A percentile compares a stretch with the other conserved stretches of the same genome.
Evolutionary conservation across 2,113 vertebrate genomes (phyloP).

Genomic region (Paradisaea rubra): DNA sequence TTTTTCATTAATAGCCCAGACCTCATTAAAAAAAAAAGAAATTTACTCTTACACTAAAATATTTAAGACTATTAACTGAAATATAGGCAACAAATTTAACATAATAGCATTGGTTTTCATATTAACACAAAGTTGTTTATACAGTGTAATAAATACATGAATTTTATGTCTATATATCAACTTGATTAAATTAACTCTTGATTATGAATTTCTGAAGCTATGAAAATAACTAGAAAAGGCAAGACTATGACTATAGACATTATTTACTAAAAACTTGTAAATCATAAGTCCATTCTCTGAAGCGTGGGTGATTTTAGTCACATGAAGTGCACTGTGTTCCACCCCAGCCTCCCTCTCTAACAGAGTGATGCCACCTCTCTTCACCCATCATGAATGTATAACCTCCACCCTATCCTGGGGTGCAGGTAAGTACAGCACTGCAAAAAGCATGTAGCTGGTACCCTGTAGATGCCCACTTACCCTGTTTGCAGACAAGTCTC

Average conservation of each 20-base stretch:
- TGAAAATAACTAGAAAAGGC: not conserved
- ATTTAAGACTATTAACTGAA: not conserved
- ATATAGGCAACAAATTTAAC: not conserved
- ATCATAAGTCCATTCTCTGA: not conserved
- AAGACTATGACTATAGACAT: not conserved
- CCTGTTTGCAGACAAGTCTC: not conserved
- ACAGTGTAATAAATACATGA: not conserved
- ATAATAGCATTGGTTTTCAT: not conserved
- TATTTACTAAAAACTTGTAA: not conserved
- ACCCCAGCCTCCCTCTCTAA: not conserved
- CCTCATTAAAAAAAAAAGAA: not conserved
- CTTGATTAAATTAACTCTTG: not conserved
- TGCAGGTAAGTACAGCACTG: not conserved
- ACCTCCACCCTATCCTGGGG: not conserved
- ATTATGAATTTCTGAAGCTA: not conserved
- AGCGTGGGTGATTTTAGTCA: not conserved
- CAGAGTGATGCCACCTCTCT: not conserved
- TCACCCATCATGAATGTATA: fast-evolving
- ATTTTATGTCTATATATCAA: not conserved
- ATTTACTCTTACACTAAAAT: not conserved
- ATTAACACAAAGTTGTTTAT: not conserved
- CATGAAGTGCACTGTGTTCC: not conserved
- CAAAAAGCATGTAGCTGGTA: not conserved
- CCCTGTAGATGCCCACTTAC: not conserved
- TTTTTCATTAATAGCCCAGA: not conserved